Evolutionary conservation across 2,888 invertebrate species (phyloP), one percentile per base, ranked within the genome.

Genomic region (Cistogaster globosa): DNA sequence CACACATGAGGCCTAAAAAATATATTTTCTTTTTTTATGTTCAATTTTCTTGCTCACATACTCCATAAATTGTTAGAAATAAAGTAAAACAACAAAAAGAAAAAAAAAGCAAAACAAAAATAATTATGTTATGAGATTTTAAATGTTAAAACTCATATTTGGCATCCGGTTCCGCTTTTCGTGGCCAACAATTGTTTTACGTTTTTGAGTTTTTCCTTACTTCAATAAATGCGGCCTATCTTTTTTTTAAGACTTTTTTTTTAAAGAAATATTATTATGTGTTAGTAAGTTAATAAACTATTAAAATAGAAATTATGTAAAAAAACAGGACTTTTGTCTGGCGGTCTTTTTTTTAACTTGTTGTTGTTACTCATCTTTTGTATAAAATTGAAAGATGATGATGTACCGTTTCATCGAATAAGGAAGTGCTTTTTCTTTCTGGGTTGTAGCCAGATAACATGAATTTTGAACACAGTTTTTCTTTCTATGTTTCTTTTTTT

Each of bases 81-180:
- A 57, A 63, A 63, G 18, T 7, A 26, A 55, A 51, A 53, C 22
- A 42, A 38, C n/a, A 58, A 45, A 14, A 60, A 62, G 58, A 63
- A 75, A n/a, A 58, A 76, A 65, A 58, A 82, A 58, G 48, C 60
- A 62, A 65, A 74, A 75, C 20, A 55, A 76, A 65, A 58, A 82
- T 36, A 71, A 69, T 62, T 38, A 75, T 78, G 78, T 82, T 82
- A 78, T 85, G 69, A 78, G 85, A 77, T 78, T 78, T 82, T 71
- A 62, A 75, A 75, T 85, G 71, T 75, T 75, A 71, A 84, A 65
- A 85, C 62, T 75, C 75, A 85, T 78, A 82, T 83, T 72, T 57
- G 38, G 48, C 63, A 82, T 82, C 85, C 85, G 85, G 82, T 85
- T 85, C 85, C 85, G 85, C 78, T 79, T 76, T 72, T n/a, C 58